Evolutionary conservation across 2,888 invertebrate species (phyloP), one percentile per base, ranked within the genome.

Genomic region (Caenorhabditis sp.): DNA sequence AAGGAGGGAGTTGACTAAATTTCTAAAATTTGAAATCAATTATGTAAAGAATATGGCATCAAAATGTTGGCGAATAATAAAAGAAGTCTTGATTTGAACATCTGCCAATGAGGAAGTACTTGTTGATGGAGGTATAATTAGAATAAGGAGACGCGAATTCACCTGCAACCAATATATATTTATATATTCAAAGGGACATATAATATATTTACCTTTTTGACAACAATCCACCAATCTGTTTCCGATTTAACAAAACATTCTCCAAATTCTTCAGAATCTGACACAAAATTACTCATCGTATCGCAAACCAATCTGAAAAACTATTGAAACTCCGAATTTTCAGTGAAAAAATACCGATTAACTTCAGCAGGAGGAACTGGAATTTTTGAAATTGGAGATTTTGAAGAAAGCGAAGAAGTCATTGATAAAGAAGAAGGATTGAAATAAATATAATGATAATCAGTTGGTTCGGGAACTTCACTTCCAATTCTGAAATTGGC

Each of bases 371-470:
- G 80, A 20, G 78, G 77, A 8, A 70, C 36, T 5, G 73, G 56
- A 14, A 70, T 61, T 63, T 76, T 70, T 14, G 67, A 60, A 0
- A 21, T 67, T 21, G 53, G 5, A 50, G 20, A 50, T 50, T 4
- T 50, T 4, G 50, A 63, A n/a, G 67, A 67, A 12, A 81, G 67
- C 12, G 81, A 82, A 20, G 85, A 84, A 1, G 81, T 79, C 63
- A 87, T 71, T 21, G 81, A 81, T 26, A 86, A 69, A 1, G 83
- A 83, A 21, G 83, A 82, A 8, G 86, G 85, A 59, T 87, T 87
- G 81, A 76, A 87, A 70, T 87, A 87, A 38, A 87, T 84, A 76
- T 84, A 87, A 62, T 87, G 85, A 70, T 84, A 87, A 49, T 78
- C 81, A 12, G 72, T 72, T 21, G 66, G 64, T 63, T 75, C 61